phyloP scores from a whole-genome alignment of 2,113 vertebrate species.

The Lontra canadensis region DNA sequence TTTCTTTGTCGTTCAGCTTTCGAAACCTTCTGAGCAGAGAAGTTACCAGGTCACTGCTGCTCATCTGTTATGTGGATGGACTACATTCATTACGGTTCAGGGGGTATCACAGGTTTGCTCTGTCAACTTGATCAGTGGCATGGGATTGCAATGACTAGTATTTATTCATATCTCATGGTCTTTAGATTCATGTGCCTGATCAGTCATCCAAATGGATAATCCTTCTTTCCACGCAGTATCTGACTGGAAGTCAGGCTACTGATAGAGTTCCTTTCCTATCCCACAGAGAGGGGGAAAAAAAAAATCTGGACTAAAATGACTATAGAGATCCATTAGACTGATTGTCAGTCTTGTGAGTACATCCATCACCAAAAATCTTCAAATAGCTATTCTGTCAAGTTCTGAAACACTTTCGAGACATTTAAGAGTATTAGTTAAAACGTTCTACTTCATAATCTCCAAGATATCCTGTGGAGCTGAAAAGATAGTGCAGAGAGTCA shows the following conservation, averaged over 20 bases:
- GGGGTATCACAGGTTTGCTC: not conserved
- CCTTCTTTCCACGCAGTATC: not conserved
- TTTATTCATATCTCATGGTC: not conserved
- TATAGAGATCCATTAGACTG: not conserved
- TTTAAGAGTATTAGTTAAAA: not conserved
- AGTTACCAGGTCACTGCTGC: not conserved
- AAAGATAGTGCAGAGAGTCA: not conserved
- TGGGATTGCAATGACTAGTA: not conserved
- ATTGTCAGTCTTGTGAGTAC: not conserved
- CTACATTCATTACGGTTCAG: no score
- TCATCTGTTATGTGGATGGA: no score
- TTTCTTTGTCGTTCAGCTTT: not conserved
- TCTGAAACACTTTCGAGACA: not conserved
- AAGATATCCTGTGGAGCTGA: not conserved
- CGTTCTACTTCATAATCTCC: not conserved
- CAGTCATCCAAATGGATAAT: not conserved
- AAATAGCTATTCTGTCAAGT: not conserved
- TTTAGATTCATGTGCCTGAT: not conserved
- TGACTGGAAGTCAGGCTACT: not conserved
- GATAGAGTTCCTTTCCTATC: not conserved
- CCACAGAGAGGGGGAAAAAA: not conserved
- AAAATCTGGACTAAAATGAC: not conserved
- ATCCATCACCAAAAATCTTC: not conserved
- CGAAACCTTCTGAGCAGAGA: not conserved
- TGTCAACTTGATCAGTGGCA: fast-evolving